These are phyloP conservation scores for Mesodorylaimus sp. DNA, from an alignment of 2,888 invertebrate species.

Conservation along the genomic window DNA sequence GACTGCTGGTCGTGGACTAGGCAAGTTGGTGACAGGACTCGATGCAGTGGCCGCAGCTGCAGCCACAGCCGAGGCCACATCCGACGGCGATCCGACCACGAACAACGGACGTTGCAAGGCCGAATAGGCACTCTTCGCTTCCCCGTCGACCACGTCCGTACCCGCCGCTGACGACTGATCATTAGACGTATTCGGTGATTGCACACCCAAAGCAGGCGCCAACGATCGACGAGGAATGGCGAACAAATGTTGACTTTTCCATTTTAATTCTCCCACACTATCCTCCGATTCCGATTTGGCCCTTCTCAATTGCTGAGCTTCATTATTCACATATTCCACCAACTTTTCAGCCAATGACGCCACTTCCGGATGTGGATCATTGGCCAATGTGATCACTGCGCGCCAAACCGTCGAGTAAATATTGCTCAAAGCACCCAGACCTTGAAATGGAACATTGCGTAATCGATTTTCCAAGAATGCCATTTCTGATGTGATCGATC, in stretches of 20 bases:
- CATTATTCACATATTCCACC: conserved; percentile 47
- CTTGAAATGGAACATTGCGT: no score
- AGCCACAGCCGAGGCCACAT: not conserved
- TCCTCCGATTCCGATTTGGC: no score
- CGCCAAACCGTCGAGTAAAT: conserved; percentile 75
- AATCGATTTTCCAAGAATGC: no score
- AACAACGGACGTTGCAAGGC: no score
- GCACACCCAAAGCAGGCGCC: not conserved
- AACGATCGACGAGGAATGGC: not conserved
- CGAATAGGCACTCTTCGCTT: not conserved
- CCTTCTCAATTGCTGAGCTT: no score
- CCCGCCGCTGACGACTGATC: no score
- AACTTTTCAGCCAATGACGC: conserved; percentile 55
- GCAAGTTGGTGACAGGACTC: not conserved
- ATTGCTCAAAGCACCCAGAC: no score
- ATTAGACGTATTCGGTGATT: not conserved
- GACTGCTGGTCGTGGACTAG: not conserved
- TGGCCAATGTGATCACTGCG: conserved; percentile 52
- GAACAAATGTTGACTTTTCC: not conserved
- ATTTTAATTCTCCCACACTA: no score
- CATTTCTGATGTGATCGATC: no score
- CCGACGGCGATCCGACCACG: conserved; percentile 9
- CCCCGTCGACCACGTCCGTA: no score
- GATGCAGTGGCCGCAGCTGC: no score
- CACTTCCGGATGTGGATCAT: conserved; percentile 72